Conservation (phyloP, 2,797 vertebrate genomes). For the Lateolabrax maculatus region DNA sequence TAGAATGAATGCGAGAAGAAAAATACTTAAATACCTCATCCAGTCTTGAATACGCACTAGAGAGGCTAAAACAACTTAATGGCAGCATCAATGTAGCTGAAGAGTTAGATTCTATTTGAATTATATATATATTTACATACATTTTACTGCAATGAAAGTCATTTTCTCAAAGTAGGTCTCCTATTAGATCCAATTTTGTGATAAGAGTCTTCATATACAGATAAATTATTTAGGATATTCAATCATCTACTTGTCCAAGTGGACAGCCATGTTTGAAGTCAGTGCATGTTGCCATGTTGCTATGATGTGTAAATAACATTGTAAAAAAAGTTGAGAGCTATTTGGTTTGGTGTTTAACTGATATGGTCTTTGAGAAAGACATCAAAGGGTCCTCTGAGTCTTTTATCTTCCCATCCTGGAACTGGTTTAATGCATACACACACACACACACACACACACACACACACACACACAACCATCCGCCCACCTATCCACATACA, state of each 20-base stretch:
- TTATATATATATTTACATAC: slow-evolving; percentile 39
- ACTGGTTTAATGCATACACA: slow-evolving; percentile 53
- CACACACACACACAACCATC: neutral
- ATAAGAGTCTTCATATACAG: slow-evolving; percentile 31
- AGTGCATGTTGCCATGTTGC: slow-evolving; percentile 22
- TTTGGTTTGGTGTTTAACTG: slow-evolving; percentile 70
- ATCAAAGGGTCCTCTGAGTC: slow-evolving; percentile 63
- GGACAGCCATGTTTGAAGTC: slow-evolving; percentile 70
- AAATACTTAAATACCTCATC: neutral
- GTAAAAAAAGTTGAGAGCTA: slow-evolving; percentile 55
- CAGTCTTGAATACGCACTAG: neutral
- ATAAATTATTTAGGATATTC: slow-evolving; percentile 45
- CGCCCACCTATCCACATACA: slow-evolving; percentile 13
- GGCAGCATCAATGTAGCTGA: neutral
- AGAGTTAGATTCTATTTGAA: slow-evolving; percentile 16
- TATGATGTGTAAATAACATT: slow-evolving; percentile 73
- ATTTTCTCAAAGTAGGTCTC: slow-evolving; percentile 9
- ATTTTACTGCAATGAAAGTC: slow-evolving; percentile 37
- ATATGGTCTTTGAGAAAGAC: slow-evolving; percentile 60
- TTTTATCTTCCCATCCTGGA: slow-evolving; percentile 71
- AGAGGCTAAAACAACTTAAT: slow-evolving; percentile 5
- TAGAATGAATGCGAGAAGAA: neutral
- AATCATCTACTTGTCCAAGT: slow-evolving; percentile 53
- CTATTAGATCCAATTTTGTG: slow-evolving; percentile 47
- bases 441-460: neutral